Evolutionary conservation across 2,888 invertebrate species (phyloP).

Genomic region (Alentia gelatinosa): DNA sequence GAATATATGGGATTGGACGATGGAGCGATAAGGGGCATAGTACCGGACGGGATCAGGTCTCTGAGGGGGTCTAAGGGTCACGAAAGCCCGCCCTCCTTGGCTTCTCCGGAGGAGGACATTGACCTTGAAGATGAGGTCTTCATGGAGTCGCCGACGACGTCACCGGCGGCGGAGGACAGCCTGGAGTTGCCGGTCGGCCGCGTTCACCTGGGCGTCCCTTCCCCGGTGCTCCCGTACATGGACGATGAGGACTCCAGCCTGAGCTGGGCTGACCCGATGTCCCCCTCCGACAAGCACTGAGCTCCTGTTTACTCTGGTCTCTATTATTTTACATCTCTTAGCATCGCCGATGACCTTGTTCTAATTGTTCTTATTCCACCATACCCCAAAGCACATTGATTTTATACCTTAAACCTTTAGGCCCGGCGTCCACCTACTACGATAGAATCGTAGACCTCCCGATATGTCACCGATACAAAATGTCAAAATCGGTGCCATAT

Average conservation of each 20-base stretch:
- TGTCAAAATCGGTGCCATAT: too few species aligned
- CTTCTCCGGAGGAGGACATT: not conserved
- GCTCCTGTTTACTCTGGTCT: too few species aligned
- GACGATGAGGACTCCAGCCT: slow-evolving; percentile 29
- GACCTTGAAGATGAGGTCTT: slow-evolving; percentile 5
- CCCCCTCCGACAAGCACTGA: not conserved
- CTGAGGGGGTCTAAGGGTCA: not conserved
- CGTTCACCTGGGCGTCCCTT: not conserved
- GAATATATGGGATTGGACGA: not conserved
- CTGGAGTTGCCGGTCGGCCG: not conserved
- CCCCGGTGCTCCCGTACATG: slow-evolving; percentile 30
- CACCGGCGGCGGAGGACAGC: not conserved
- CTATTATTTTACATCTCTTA: too few species aligned
- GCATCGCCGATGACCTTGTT: too few species aligned
- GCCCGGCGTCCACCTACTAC: too few species aligned
- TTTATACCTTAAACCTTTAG: too few species aligned
- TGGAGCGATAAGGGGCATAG: not conserved
- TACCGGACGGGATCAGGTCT: not conserved
- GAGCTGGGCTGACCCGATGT: not conserved
- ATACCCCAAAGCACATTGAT: too few species aligned
- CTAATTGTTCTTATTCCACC: too few species aligned
- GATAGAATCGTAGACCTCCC: too few species aligned
- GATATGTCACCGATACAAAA: too few species aligned
- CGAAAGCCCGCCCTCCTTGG: slow-evolving; percentile 4
- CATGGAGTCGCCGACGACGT: not conserved